These are phyloP conservation scores for Tachysurus fulvidraco DNA, from an alignment of 2,113 vertebrate species.

Conservation along the genomic window DNA sequence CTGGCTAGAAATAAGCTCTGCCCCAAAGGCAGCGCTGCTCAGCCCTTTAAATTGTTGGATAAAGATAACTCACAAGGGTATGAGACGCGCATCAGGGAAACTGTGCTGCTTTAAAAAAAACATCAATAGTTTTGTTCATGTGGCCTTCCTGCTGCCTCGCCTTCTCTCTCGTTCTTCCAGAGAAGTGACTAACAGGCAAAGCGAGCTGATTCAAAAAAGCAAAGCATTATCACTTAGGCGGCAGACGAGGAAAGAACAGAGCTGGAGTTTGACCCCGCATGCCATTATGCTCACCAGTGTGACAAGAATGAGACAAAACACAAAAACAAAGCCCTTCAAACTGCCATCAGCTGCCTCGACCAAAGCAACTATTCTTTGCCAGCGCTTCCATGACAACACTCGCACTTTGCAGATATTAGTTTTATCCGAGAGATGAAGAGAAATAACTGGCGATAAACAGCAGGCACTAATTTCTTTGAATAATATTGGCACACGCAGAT, in stretches of 20 bases:
- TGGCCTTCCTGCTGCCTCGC: background rate
- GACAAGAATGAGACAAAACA: background rate
- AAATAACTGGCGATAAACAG: conserved; percentile 11
- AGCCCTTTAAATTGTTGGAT: background rate
- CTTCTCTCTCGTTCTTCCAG: background rate
- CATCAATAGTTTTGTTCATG: background rate
- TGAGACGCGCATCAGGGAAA: background rate
- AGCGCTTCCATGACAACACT: conserved; percentile 6
- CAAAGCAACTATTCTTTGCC: background rate
- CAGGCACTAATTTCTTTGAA: conserved; percentile 33
- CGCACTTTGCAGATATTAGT: background rate
- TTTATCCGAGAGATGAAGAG: background rate
- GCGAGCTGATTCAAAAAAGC: background rate
- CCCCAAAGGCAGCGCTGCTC: background rate
- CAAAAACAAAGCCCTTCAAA: background rate
- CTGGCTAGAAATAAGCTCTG: background rate
- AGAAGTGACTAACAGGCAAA: background rate
- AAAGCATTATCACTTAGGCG: background rate
- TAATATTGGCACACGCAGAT: conserved; percentile 28
- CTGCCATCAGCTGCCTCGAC: background rate
- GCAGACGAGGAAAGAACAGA: background rate
- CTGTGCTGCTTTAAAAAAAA: conserved; percentile 7
- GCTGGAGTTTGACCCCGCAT: background rate
- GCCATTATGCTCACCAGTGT: background rate
- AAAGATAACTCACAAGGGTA: background rate